These are phyloP conservation scores for Calcarius lapponicus DNA, from an alignment of 2,797 vertebrate genomes.

Conservation along the genomic window DNA sequence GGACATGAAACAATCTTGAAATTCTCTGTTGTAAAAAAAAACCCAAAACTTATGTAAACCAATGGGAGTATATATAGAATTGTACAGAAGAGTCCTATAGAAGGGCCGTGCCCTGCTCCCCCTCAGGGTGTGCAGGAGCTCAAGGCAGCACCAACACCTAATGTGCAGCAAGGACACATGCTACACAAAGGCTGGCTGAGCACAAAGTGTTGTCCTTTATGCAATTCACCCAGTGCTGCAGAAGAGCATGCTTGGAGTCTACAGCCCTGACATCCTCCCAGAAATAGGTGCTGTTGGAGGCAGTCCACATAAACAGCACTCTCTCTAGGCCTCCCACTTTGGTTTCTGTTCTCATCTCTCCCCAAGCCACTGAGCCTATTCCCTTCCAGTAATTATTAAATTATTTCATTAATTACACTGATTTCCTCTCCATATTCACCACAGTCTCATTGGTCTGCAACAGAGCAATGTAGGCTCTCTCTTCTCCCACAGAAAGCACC, in stretches of 20 bases:
- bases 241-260: background rate
- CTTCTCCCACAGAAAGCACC: background rate
- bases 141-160: background rate
- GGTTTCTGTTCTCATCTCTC: background rate
- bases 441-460: background rate
- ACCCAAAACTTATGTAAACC: accelerated
- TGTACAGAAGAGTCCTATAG: accelerated
- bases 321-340: background rate
- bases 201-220: background rate
- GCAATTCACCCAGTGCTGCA: background rate
- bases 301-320: background rate
- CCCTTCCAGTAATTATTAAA: background rate
- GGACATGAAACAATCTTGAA: background rate
- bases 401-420: background rate
- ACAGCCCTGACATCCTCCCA: background rate
- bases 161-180: accelerated
- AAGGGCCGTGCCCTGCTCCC: accelerated
- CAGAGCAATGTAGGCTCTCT: background rate
- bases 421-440: background rate
- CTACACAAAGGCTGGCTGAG: background rate
- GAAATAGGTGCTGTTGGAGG: background rate
- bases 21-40: background rate
- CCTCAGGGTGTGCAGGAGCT: accelerated
- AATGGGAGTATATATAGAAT: background rate
- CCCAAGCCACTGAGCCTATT: background rate